Evolutionary conservation across 2,113 vertebrate genomes (phyloP), one percentile per base, ranked within the genome.

Genomic region (Antennarius striatus): DNA sequence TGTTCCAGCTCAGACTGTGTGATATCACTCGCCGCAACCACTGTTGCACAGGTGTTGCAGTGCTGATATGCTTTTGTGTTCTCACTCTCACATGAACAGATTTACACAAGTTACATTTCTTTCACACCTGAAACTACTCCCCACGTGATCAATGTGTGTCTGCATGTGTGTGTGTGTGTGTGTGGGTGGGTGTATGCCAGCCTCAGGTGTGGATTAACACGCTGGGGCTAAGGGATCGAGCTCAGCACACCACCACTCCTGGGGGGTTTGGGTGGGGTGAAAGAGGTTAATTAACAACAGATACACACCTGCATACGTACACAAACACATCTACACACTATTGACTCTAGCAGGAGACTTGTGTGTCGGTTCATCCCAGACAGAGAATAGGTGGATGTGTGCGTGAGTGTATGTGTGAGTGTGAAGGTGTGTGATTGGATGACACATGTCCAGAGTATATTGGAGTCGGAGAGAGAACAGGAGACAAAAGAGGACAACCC

Each of bases 281-380:
- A 36, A 46, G 76, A 80, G 90, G 90, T 91, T 93, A 92, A 92
- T 91, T 91, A 89, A 90, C 77, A 84, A 56, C 30, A 53, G 66
- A 70, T 68, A 73, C 84, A 71, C 68, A 78, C 67, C 60, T 47
- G 57, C 22, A 51, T 63, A 57, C 74, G 72, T 56, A 62, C 32
- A 60, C 40, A 68, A 29, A 75, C 48, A 5, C 67, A 60, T 22
- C 39, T 14, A 60, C 55, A 74, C 71, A 63, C 14, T 15, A 42
- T 1, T 51, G 50, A 62, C 43, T 68, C n/a, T 16, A 54, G 57
- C 71, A 47, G 57, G 49, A 43, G 58, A 63, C 65, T 50, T 6
- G 73, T 65, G 64, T 59, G 71, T 73, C 17, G 62, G 36, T 68
- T 64, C 50, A 62, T 75, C 63, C 77, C 67, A 56, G 22, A 3